phyloP scores from a whole-genome alignment of 2,888 invertebrate species.

The Barypeithes pellucidus region DNA sequence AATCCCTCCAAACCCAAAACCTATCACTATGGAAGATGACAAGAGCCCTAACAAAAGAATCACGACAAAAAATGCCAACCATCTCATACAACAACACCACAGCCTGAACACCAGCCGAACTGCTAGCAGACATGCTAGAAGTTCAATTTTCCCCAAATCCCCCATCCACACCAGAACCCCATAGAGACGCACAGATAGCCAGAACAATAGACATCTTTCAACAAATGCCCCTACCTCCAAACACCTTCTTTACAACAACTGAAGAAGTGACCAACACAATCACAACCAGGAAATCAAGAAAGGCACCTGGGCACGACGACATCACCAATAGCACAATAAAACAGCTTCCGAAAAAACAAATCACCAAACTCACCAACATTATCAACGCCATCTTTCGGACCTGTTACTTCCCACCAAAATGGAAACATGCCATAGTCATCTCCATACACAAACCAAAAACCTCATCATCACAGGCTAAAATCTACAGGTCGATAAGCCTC shows the following conservation, averaged over 20 bases:
- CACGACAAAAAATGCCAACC: not conserved
- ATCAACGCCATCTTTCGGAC: constrained; percentile 34
- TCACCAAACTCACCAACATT: constrained; percentile 33
- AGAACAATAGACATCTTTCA: not conserved
- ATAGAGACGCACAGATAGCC: not conserved
- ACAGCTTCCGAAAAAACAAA: constrained; percentile 24
- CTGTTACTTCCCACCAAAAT: constrained; percentile 40
- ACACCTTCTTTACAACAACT: not conserved
- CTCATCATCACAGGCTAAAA: constrained; percentile 45
- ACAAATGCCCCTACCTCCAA: not conserved
- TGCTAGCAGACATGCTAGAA: not conserved
- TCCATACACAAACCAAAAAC: constrained; percentile 33
- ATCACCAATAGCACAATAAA: constrained; percentile 26
- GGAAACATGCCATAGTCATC: constrained; percentile 49
- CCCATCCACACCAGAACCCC: too few species aligned
- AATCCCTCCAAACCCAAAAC: not conserved
- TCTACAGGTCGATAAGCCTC: constrained; percentile 51
- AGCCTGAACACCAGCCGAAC: not conserved
- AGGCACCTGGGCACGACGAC: constrained; percentile 6
- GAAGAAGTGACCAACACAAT: not conserved
- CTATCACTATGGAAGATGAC: not conserved
- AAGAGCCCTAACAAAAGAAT: not conserved
- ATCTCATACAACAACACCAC: not conserved
- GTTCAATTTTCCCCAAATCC: not conserved
- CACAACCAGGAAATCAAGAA: not conserved